These are phyloP conservation scores for Hybos culiciformis DNA, from an alignment of 2,888 invertebrate genomes.

Conservation along the genomic window DNA sequence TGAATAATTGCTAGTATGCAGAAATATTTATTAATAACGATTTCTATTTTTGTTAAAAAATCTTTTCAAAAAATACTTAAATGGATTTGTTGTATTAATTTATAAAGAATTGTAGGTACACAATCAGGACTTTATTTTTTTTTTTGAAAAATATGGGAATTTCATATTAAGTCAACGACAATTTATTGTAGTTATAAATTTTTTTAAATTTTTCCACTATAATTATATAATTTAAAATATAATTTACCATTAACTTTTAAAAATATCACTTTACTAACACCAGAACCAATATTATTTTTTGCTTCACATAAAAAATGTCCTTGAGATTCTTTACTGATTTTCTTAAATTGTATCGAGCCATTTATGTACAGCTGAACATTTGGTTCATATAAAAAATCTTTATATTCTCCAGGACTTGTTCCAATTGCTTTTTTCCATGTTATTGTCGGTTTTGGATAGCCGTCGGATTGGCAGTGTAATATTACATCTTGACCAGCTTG, in stretches of 20 bases:
- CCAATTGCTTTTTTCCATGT: constrained; percentile 85
- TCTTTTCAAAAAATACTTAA: too few species aligned
- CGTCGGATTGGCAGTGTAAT: constrained; percentile 79
- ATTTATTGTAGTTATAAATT: too few species aligned
- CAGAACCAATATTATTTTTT: constrained; percentile 82
- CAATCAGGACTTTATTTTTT: too few species aligned
- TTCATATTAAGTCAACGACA: too few species aligned
- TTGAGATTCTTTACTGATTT: constrained; percentile 74
- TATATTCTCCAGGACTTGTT: constrained; percentile 63
- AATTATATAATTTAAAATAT: too few species aligned
- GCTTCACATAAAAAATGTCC: constrained; percentile 87
- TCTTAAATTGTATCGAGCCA: constrained; percentile 69
- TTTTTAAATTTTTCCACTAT: too few species aligned
- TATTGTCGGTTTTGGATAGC: constrained; percentile 77
- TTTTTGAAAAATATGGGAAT: too few species aligned
- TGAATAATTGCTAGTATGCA: too few species aligned
- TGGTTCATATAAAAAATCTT: constrained; percentile 68
- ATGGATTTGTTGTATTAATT: too few species aligned
- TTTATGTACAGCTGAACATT: constrained; percentile 65
- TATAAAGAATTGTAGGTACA: too few species aligned
- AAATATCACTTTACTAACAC: constrained; percentile 82
- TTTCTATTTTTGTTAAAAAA: too few species aligned
- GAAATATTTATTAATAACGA: too few species aligned
- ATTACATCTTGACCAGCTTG: constrained; percentile 72
- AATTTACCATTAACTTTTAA: constrained; percentile 78